A percentile compares a stretch with the other conserved stretches of the same genome.
Evolutionary conservation across 2,888 invertebrate species (phyloP).

Genomic region (Deilephila porcellus): DNA sequence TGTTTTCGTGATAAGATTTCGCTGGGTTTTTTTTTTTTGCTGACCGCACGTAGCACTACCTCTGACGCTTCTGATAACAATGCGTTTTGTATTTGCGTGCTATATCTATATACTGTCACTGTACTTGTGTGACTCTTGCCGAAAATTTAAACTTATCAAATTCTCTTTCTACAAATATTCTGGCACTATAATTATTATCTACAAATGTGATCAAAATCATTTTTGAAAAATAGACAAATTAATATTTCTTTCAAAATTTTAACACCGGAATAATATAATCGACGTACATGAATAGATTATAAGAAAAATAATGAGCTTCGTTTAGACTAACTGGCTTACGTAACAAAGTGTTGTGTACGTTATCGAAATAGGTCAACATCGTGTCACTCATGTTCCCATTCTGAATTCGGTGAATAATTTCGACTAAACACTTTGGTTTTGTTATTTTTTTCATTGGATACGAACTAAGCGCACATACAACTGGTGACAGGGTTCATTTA

Average conservation of each 20-base stretch:
- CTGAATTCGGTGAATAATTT: conserved; percentile 49
- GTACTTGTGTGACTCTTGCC: conserved; percentile 29
- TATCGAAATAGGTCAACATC: conserved; percentile 63
- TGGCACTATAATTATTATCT: not conserved
- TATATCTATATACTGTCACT: conserved; percentile 30
- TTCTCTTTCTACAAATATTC: not conserved
- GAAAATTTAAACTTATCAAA: not conserved
- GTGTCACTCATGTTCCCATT: conserved; percentile 50
- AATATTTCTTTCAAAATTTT: conserved; percentile 39
- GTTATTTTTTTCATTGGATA: conserved; percentile 54
- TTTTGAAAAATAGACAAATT: not conserved
- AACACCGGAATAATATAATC: conserved; percentile 52
- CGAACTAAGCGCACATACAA: conserved; percentile 75
- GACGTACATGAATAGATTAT: conserved; percentile 74
- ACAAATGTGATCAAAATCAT: not conserved
- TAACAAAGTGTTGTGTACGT: conserved; percentile 75
- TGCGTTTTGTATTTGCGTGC: conserved; percentile 11
- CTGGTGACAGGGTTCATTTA: conserved; percentile 82
- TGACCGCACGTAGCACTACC: conserved; percentile 41
- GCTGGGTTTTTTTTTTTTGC: conserved; percentile 54
- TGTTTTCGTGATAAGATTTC: conserved; percentile 73
- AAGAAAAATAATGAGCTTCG: conserved; percentile 83
- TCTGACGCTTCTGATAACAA: conserved; percentile 35
- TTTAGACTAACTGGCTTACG: conserved; percentile 82
- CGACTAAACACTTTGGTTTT: conserved; percentile 29